A percentile compares a stretch with the other conserved stretches of the same genome.
Conservation (phyloP, 2,113 vertebrate species). For the Cryptomyrus ogoouensis region DNA sequence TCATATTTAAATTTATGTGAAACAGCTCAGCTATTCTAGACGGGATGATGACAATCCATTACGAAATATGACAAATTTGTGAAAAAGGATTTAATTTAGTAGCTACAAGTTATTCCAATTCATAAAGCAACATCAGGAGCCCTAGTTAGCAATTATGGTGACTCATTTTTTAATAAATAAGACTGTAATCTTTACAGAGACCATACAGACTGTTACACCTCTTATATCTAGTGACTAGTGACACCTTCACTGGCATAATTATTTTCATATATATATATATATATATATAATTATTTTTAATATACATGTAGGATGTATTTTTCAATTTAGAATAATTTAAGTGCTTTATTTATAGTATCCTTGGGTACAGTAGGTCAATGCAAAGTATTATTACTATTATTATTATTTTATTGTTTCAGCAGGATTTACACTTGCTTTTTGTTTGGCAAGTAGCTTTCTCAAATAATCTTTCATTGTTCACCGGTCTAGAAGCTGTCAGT, state of each 20-base stretch:
- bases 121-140: neutral
- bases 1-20: constrained; percentile 8
- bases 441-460: neutral
- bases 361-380: neutral
- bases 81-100: neutral
- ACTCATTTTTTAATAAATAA: neutral
- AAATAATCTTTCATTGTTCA: neutral
- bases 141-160: neutral
- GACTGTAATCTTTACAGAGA: neutral
- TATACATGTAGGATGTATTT: too few relatives aligned
- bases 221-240: neutral
- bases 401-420: neutral
- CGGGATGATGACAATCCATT: neutral
- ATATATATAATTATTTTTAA: too few relatives aligned
- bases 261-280: neutral
- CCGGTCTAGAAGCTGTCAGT: neutral
- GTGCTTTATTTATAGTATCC: neutral
- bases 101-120: neutral
- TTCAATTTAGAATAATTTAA: neutral
- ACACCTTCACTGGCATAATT: neutral
- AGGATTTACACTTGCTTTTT: neutral
- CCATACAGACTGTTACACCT: neutral
- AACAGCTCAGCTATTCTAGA: neutral
- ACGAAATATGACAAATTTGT: neutral
- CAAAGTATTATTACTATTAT: neutral